Conservation (phyloP, 2,888 invertebrate species). For the Eucera pruinosa region DNA sequence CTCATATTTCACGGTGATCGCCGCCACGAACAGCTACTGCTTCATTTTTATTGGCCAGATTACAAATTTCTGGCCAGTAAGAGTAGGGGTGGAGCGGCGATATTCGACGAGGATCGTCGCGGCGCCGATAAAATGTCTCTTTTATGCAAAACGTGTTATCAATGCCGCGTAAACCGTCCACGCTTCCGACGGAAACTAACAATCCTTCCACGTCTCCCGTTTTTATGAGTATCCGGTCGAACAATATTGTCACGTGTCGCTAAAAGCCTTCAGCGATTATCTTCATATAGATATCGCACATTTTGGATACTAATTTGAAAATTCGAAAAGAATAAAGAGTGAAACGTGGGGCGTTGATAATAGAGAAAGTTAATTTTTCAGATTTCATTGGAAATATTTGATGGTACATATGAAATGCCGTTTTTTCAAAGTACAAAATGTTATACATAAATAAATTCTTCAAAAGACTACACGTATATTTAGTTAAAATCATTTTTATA, state of each 20-base stretch:
- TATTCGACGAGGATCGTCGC: constrained; percentile 7
- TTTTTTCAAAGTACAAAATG: no score
- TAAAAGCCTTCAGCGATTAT: no score
- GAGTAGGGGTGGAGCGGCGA: neutral
- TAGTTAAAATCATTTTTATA: no score
- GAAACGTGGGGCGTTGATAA: no score
- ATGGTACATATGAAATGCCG: no score
- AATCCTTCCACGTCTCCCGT: neutral
- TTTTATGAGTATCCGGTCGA: neutral
- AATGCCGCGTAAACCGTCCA: constrained; percentile 11
- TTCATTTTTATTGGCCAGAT: constrained; percentile 53
- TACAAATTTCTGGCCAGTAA: constrained; percentile 32
- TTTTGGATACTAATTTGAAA: no score
- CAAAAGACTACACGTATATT: no score
- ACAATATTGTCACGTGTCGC: neutral
- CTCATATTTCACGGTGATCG: constrained; percentile 55
- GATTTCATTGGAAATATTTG: no score
- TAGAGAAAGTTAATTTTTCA: no score
- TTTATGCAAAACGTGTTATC: constrained; percentile 51
- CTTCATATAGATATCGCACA: no score
- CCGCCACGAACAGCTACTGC: constrained; percentile 30
- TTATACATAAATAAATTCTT: no score
- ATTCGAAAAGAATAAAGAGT: no score
- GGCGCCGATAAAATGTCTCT: constrained; percentile 35
- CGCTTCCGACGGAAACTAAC: neutral